Conservation (phyloP, 2,888 invertebrate species). For the Malthinus seriepunctatus region DNA sequence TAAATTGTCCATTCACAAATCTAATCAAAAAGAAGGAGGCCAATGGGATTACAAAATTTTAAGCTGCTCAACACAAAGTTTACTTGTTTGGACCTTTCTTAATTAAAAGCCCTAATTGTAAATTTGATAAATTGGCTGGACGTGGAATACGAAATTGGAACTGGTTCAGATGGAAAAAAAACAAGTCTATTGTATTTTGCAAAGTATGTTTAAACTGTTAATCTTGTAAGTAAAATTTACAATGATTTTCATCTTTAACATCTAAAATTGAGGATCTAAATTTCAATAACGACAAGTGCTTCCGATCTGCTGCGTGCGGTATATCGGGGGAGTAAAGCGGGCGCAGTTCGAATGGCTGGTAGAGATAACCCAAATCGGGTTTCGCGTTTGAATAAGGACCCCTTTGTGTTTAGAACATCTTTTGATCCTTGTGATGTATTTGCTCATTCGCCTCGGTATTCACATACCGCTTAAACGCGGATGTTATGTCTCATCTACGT, state of each 20-base stretch:
- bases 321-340: conserved; percentile 25
- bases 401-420: conserved; percentile 49
- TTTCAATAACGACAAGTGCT: conserved; percentile 33
- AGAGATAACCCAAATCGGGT: conserved; percentile 52
- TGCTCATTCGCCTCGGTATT: conserved; percentile 41
- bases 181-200: too few species aligned
- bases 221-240: conserved; percentile 22
- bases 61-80: too few species aligned
- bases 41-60: too few species aligned
- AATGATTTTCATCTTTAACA: conserved; percentile 29
- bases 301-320: conserved; percentile 32
- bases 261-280: conserved; percentile 33
- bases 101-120: too few species aligned
- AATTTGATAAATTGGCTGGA: neutral
- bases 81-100: too few species aligned
- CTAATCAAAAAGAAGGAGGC: too few species aligned
- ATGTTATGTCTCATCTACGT: conserved; percentile 45
- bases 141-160: neutral
- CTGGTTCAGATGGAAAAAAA: conserved; percentile 4
- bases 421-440: conserved; percentile 52
- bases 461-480: conserved; percentile 45
- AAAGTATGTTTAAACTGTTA: conserved; percentile 12
- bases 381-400: conserved; percentile 51
- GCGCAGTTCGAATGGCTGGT: conserved; percentile 27
- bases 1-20: too few species aligned